These are phyloP conservation scores for Rhaphigaster nebulosa DNA, from an alignment of 2,888 invertebrate genomes.

Conservation along the genomic window DNA sequence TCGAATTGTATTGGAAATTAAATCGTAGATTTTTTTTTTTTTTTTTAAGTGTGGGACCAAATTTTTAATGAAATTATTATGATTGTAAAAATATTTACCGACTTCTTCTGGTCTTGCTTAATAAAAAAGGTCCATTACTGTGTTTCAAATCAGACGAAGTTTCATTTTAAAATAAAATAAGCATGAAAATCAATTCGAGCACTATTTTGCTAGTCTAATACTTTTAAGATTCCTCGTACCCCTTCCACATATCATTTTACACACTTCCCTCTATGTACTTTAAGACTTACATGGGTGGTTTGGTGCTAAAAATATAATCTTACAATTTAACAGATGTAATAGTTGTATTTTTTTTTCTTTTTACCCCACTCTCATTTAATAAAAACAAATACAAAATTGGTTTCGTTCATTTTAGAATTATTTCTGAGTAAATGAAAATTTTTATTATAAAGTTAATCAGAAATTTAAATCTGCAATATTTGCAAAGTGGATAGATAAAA, in stretches of 20 bases:
- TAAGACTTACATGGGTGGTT: slow-evolving; percentile 63
- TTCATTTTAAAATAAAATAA: not conserved
- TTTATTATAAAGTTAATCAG: not conserved
- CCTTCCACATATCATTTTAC: slow-evolving; percentile 59
- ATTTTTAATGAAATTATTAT: slow-evolving; percentile 33
- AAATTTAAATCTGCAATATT: too few species aligned
- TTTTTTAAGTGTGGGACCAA: slow-evolving; percentile 59
- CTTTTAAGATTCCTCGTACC: slow-evolving; percentile 56
- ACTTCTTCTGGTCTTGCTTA: slow-evolving; percentile 1
- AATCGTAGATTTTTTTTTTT: not conserved
- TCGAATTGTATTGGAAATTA: slow-evolving; percentile 59
- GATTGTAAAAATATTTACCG: not conserved
- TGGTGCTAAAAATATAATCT: slow-evolving; percentile 63
- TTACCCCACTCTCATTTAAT: not conserved
- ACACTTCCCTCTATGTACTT: slow-evolving; percentile 51
- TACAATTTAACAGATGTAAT: slow-evolving; percentile 46
- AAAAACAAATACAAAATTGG: not conserved
- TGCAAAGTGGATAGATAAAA: too few species aligned
- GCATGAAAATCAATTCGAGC: slow-evolving; percentile 59
- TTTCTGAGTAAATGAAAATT: not conserved
- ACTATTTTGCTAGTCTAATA: slow-evolving; percentile 63
- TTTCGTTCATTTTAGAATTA: not conserved
- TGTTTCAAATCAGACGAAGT: slow-evolving; percentile 18
- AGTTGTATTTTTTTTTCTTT: slow-evolving; percentile 27
- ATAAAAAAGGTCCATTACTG: slow-evolving; percentile 34